These are phyloP conservation scores for Helobdella robusta DNA, from an alignment of 2,888 invertebrate species.

Conservation along the genomic window DNA sequence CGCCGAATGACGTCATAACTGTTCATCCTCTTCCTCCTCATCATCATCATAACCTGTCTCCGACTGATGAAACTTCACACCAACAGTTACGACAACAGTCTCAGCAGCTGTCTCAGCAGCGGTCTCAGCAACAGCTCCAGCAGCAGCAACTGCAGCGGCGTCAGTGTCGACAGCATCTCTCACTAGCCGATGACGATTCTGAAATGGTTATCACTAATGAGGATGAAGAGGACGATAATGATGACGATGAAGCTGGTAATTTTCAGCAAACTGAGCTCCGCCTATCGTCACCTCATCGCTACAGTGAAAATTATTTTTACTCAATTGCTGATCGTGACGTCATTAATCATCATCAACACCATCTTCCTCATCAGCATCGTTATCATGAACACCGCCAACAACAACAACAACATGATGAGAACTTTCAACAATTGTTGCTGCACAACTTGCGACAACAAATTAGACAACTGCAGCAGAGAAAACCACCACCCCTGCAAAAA, in stretches of 20 bases:
- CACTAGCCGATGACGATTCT: not conserved
- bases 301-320: not conserved
- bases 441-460: not conserved
- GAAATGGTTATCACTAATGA: no score
- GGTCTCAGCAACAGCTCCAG: not conserved
- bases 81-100: slow-evolving; percentile 6
- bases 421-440: not conserved
- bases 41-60: not conserved
- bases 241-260: not conserved
- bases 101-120: not conserved
- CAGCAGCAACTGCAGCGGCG: not conserved
- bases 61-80: not conserved
- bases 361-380: slow-evolving; percentile 2
- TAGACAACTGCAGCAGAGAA: not conserved
- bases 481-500: not conserved
- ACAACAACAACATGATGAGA: not conserved
- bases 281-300: slow-evolving; percentile 3
- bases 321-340: not conserved
- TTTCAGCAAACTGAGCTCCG: not conserved
- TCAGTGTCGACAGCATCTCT: not conserved
- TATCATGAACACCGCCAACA: not conserved
- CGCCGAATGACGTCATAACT: no score
- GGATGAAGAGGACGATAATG: no score
- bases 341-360: not conserved
- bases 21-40: not conserved